Percentiles rank a stretch among this genome's conserved stretches.
Conservation (phyloP, 1,140 invertebrate genomes). For the Temnothorax curvispinosus region DNA sequence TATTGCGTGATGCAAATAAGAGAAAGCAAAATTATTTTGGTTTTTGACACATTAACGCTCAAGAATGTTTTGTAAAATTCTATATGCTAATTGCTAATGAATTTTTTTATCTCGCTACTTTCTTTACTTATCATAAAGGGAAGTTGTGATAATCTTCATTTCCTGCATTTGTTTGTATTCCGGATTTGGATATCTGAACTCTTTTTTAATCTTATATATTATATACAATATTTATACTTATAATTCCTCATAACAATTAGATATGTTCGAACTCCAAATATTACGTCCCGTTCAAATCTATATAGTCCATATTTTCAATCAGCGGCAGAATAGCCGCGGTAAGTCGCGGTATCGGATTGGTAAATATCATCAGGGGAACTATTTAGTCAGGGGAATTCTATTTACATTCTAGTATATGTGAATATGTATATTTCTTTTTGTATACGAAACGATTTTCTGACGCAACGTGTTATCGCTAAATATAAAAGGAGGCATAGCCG, state of each 20-base stretch:
- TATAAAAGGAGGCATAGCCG: conserved; percentile 81
- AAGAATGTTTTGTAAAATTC: not conserved
- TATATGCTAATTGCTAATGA: not conserved
- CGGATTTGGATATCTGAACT: not conserved
- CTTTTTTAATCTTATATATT: not conserved
- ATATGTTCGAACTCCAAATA: not conserved
- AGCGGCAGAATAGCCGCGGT: not conserved
- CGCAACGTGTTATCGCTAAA: conserved; percentile 81
- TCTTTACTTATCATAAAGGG: not conserved
- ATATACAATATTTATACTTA: not conserved
- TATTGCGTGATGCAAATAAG: not conserved
- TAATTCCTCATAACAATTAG: not conserved
- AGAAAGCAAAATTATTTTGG: not conserved
- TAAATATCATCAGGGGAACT: not conserved
- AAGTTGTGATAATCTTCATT: not conserved
- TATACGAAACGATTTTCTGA: conserved; percentile 81
- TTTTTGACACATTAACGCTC: not conserved
- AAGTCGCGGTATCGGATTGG: not conserved
- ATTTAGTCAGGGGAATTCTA: not conserved
- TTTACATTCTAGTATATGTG: not conserved
- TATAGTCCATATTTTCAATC: not conserved
- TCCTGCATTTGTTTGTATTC: not conserved
- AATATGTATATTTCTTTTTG: conserved; percentile 31
- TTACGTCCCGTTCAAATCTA: not conserved
- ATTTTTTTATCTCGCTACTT: not conserved